Evolutionary conservation across 2,113 vertebrate species (phyloP), one percentile per base, ranked within the genome.

Genomic region (Neoarius graeffei): DNA sequence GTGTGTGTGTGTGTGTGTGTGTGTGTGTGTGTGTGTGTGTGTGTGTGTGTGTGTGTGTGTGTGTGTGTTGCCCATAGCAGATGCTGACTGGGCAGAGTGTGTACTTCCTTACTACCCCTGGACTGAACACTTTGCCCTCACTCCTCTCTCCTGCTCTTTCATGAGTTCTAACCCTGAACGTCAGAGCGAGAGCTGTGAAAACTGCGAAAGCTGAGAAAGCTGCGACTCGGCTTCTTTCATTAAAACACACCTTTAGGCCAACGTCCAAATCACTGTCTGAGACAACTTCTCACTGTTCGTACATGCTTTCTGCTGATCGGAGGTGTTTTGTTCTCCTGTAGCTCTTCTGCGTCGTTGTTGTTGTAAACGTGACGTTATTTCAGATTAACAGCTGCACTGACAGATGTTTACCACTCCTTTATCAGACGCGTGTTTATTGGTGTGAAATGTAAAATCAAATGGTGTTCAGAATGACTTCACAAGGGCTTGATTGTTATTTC

Each of bases 61-160:
- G 54, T 85, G 56, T 76, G 69, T 76, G 67, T 74, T 77, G 85
- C 90, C 87, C 77, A 92, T 90, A 91, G 89, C 86, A 84, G 93
- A 93, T 94, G 94, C 94, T 95, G 94, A 95, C 91, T 93, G 91
- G 90, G 94, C 94, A 95, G 91, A 92, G 92, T 94, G 91, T 19
- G 73, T 62, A 93, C 91, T 91, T 91, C 60, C 91, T 91, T 92
- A 92, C 83, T 85, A 71, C 94, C 92, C 91, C 90, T 91, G 93
- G 92, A 92, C 93, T 93, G 93, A 94, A 92, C 92, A 90, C 92
- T 85, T 93, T 94, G 89, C 92, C 90, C 90, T 81, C 85, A 74
- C 81, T n/a, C 71, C 62, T 74, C 15, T 79, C 76, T 79, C 74
- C 50, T 7, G 74, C 74, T 77, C 25, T 79, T 79, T 56, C 92